phyloP scores from a whole-genome alignment of 2,888 invertebrate species.

The Augiades crinisus region DNA sequence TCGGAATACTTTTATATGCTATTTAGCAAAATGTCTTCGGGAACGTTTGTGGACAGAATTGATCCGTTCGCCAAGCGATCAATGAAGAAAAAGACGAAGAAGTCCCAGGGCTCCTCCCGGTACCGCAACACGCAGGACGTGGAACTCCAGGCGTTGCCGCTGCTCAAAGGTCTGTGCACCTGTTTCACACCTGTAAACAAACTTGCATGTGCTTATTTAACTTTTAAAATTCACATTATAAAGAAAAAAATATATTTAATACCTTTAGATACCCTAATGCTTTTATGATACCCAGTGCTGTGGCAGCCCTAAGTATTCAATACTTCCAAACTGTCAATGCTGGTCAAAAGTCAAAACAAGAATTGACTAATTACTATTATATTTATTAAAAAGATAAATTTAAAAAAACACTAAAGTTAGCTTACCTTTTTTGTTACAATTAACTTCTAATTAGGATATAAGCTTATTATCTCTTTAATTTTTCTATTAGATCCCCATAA shows the following conservation, averaged over 20 bases:
- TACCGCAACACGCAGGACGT: slow-evolving; percentile 99
- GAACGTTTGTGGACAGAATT: slow-evolving; percentile 99
- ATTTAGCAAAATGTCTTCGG: slow-evolving; percentile 85
- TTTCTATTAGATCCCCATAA: not conserved
- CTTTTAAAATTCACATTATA: too few relatives aligned
- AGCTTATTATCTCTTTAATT: not conserved
- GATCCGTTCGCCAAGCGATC: slow-evolving; percentile 99
- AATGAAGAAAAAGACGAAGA: slow-evolving; percentile 98
- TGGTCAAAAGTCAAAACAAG: too few relatives aligned
- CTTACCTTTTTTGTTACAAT: not conserved
- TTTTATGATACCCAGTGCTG: too few relatives aligned
- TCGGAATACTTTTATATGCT: slow-evolving; percentile 72
- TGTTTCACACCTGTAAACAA: not conserved
- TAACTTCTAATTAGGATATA: not conserved
- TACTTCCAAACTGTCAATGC: too few relatives aligned
- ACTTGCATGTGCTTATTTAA: too few relatives aligned
- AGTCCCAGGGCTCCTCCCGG: slow-evolving; percentile 99
- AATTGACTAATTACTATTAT: too few relatives aligned
- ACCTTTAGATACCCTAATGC: too few relatives aligned
- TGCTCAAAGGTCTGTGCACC: slow-evolving; percentile 94
- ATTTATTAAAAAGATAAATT: too few relatives aligned
- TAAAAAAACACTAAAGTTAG: too few relatives aligned
- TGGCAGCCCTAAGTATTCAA: too few relatives aligned
- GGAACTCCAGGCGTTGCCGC: slow-evolving; percentile 97
- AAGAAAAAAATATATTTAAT: too few relatives aligned